Evolutionary conservation across 2,113 vertebrate species (phyloP), one percentile per base, ranked within the genome.

Genomic region (Saccopteryx bilineata): DNA sequence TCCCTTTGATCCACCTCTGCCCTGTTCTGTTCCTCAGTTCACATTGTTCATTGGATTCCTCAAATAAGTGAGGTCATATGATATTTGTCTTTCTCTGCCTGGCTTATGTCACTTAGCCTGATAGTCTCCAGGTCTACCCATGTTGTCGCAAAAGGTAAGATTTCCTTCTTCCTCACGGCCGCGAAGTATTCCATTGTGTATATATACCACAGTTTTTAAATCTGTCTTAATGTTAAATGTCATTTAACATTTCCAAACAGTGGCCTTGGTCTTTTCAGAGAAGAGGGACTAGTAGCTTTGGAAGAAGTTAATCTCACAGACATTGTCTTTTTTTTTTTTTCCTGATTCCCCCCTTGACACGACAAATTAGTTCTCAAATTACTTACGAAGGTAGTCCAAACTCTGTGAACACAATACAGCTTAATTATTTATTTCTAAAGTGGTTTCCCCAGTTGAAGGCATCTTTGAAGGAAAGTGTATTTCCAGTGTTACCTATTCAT

Each of bases 341-440:
- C 8, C 28, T 39, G n/a, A 60, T 39, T 71, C 6, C n/a, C 60
- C 39, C 75, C 50, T 50, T 61, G 60, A 26, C 58, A 48, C 56
- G 33, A 75, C 56, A 87, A 56, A 95, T 90, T 65, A 63, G 5
- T 83, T 68, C 24, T 76, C 74, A 88, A 23, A 58, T 24, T 71
- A 68, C 82, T 89, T 18, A 68, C 46, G 18, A 50, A 93, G 88
- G 74, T 13, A 39, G 46, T 86, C 74, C 58, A 75, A 95, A 96
- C 85, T 75, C 85, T 23, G 66, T 65, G 76, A 91, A 87, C 81
- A 68, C 46, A 91, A 71, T 56, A 15, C 19, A 63, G 54, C 46
- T 86, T 85, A 65, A 86, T 88, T 87, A 63, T 80, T 66, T 58
- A 60, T 74, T 74, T 89, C 68, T 58, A 80, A 88, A 93, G 61